Evolutionary conservation across 64 coral and sea anemone species (phyloP).

Genomic region (Actinia equina): DNA sequence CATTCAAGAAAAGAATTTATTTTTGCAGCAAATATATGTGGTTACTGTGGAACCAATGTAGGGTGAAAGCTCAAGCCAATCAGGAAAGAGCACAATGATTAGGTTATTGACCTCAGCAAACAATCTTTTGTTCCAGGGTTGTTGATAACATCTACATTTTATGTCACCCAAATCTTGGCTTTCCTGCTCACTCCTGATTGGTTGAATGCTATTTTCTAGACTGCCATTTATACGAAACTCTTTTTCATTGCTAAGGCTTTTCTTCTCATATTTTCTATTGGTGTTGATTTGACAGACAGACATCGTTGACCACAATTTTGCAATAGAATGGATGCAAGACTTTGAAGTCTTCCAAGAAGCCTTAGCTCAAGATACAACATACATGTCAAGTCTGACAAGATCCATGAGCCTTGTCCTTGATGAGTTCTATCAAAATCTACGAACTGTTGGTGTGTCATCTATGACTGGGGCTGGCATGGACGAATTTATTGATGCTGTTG

Average conservation of each 20-base stretch:
- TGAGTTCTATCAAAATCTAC: constrained; percentile 93
- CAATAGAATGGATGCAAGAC: constrained; percentile 94
- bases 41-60: too few species aligned
- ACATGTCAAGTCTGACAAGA: constrained; percentile 95
- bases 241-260: neutral
- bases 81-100: too few species aligned
- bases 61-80: too few species aligned
- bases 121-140: too few species aligned
- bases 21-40: too few species aligned
- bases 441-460: constrained; percentile 88
- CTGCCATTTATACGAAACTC: too few species aligned
- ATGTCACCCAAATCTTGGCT: too few species aligned
- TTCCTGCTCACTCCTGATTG: too few species aligned
- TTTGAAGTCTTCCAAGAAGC: constrained; percentile 95
- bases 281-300: constrained; percentile 57
- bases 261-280: neutral
- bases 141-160: too few species aligned
- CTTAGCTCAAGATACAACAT: constrained; percentile 92
- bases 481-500: constrained; percentile 73
- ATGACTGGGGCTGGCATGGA: constrained; percentile 92
- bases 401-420: constrained; percentile 96
- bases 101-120: too few species aligned
- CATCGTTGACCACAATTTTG: constrained; percentile 96
- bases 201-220: too few species aligned
- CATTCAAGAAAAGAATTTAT: too few species aligned